Evolutionary conservation across 2,113 vertebrate species (phyloP).

Genomic region (Dromaius novaehollandiae): DNA sequence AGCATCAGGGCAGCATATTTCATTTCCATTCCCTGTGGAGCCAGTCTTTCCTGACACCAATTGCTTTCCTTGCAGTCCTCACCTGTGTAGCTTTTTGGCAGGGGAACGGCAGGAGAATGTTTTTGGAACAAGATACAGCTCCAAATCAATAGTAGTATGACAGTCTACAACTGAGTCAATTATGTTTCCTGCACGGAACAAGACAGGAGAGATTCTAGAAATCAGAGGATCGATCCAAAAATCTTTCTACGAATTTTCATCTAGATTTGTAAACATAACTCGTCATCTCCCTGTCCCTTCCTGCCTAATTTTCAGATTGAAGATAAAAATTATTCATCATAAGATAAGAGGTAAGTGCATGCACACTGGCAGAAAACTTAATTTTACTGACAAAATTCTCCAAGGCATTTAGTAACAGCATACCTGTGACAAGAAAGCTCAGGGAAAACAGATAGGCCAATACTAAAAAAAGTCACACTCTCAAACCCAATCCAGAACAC

Average conservation of each 20-base stretch:
- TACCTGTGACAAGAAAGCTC: not conserved
- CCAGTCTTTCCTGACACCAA: not conserved
- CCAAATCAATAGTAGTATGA: not conserved
- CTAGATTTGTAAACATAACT: not conserved
- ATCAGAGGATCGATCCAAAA: not conserved
- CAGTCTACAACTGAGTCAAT: accelerated
- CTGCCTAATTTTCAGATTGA: no score
- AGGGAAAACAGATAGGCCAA: not conserved
- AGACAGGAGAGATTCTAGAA: not conserved
- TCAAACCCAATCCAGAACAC: not conserved
- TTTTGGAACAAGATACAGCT: not conserved
- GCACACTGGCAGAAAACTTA: no score
- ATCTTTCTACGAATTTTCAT: not conserved
- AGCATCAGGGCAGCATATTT: accelerated
- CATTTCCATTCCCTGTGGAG: accelerated
- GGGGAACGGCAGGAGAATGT: accelerated
- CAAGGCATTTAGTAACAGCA: no score
- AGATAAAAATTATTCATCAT: no score
- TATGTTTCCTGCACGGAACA: not conserved
- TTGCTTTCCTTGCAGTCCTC: not conserved
- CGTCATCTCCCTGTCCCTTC: no score
- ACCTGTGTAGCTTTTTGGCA: accelerated
- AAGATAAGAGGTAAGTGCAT: no score
- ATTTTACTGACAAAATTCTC: no score
- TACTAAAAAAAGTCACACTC: not conserved